A percentile compares a stretch with the other conserved stretches of the same genome.
These are phyloP conservation scores for Cavia aperea DNA, from an alignment of 2,113 vertebrate genomes.

Conservation along the genomic window DNA sequence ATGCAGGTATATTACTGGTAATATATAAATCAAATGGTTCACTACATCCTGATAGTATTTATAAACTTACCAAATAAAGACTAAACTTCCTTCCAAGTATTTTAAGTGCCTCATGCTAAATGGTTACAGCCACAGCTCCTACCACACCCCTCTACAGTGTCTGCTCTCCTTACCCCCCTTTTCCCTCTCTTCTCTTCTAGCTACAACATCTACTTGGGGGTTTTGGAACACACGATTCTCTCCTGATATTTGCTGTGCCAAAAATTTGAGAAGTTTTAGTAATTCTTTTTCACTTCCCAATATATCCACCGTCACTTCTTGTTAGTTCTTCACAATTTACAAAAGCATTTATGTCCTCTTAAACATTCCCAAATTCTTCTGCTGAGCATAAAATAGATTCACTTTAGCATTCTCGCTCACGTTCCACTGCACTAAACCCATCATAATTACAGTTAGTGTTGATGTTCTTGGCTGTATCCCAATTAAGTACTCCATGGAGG, in stretches of 20 bases:
- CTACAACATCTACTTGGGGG: no score
- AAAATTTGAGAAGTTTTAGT: not conserved
- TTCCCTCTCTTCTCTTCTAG: not conserved
- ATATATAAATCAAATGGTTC: not conserved
- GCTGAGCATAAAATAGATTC: not conserved
- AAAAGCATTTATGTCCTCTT: constrained; percentile 17
- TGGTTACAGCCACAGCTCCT: not conserved
- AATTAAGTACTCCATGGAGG: not conserved
- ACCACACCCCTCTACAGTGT: not conserved
- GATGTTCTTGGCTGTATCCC: not conserved
- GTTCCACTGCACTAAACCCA: not conserved
- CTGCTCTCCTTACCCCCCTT: not conserved
- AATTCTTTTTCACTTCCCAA: not conserved
- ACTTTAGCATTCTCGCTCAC: not conserved
- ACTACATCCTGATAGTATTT: not conserved
- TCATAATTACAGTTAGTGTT: not conserved
- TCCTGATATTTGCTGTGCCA: not conserved
- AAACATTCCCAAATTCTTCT: constrained; percentile 30
- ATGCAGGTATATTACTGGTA: not conserved
- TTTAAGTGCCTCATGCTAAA: not conserved
- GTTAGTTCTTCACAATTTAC: not conserved
- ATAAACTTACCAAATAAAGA: not conserved
- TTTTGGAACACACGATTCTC: not conserved
- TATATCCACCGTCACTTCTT: not conserved
- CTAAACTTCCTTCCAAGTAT: not conserved